Percentiles rank a stretch among this genome's conserved stretches.
These are phyloP conservation scores for Pristionchus mayeri DNA, from an alignment of 2,888 invertebrate species.

Conservation along the genomic window DNA sequence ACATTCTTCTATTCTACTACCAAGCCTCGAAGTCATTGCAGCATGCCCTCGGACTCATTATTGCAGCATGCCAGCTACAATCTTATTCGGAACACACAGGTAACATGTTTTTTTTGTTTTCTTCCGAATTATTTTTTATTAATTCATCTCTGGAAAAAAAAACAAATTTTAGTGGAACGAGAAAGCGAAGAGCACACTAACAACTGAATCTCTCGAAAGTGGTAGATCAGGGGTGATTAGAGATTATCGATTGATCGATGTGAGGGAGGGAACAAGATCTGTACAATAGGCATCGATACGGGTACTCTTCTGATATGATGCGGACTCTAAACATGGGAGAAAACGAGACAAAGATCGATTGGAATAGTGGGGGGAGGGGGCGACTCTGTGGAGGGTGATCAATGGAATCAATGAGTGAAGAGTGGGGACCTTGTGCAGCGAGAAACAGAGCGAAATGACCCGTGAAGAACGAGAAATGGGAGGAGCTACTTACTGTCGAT, in stretches of 20 bases:
- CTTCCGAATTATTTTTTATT: background rate
- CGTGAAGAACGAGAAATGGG: background rate
- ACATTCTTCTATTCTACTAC: too few relatives aligned
- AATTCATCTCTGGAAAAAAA: background rate
- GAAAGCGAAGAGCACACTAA: background rate
- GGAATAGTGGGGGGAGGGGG: background rate
- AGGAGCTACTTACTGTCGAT: background rate
- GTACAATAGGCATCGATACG: background rate
- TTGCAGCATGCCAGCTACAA: too few relatives aligned
- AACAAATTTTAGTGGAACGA: background rate
- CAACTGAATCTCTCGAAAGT: background rate
- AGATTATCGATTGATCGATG: slow-evolving; percentile 40
- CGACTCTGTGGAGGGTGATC: slow-evolving; percentile 21
- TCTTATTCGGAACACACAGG: too few relatives aligned
- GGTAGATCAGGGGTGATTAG: slow-evolving; percentile 13
- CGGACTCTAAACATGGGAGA: background rate
- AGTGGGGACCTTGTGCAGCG: slow-evolving; percentile 30
- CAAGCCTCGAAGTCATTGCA: too few relatives aligned
- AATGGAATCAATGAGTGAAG: slow-evolving; percentile 27
- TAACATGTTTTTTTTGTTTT: too few relatives aligned
- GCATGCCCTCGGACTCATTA: too few relatives aligned
- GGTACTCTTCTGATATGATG: slow-evolving; percentile 4
- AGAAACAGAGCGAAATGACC: background rate
- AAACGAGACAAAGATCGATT: too few relatives aligned
- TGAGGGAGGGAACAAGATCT: slow-evolving; percentile 13